Conservation (phyloP, 1,140 invertebrate genomes). For the Lasaia peninsularis region DNA sequence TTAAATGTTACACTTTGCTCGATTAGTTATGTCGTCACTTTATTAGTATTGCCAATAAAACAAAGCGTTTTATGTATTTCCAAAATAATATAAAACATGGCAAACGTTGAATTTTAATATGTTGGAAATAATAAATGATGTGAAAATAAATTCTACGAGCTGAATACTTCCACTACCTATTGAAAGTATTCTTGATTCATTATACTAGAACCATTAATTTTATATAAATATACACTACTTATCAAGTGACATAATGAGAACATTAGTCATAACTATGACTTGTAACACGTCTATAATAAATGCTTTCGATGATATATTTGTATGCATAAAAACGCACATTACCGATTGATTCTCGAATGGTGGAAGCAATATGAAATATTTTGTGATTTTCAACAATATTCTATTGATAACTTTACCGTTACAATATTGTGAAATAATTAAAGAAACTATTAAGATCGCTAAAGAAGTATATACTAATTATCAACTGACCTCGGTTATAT, state of each 20-base stretch:
- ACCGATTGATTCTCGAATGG: background rate
- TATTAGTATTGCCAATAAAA: too few species aligned
- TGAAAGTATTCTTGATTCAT: background rate
- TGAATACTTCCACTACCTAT: too few species aligned
- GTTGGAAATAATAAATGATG: too few species aligned
- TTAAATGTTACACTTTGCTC: too few species aligned
- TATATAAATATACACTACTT: too few species aligned
- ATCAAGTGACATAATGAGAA: background rate
- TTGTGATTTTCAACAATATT: background rate
- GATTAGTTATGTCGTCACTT: too few species aligned
- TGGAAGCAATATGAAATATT: background rate
- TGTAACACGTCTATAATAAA: background rate
- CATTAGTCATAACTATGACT: background rate
- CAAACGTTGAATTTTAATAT: too few species aligned
- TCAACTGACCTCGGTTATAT: conserved; percentile 15
- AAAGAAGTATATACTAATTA: conserved; percentile 21
- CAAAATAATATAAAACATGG: too few species aligned
- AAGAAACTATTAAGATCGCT: conserved; percentile 21
- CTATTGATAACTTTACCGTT: background rate
- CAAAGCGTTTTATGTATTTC: too few species aligned
- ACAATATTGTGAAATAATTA: background rate
- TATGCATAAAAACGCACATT: background rate
- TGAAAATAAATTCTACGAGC: too few species aligned
- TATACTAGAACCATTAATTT: background rate
- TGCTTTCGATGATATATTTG: background rate